A percentile compares a stretch with the other conserved stretches of the same genome.
Evolutionary conservation across 2,888 invertebrate species (phyloP).

Genomic region (Pollenia griseotomentosa): DNA sequence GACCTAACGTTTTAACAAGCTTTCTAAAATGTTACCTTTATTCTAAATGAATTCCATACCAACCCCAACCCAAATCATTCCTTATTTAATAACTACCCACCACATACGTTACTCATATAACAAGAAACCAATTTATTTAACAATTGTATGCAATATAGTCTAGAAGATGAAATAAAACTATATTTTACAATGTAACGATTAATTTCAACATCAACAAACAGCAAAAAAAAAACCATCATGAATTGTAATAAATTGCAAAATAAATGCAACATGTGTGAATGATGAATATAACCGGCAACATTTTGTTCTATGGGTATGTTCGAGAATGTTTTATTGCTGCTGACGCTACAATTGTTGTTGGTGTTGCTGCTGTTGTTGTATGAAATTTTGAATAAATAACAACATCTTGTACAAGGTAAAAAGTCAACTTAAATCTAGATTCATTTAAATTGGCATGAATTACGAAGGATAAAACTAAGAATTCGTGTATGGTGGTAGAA

Average conservation of each 20-base stretch:
- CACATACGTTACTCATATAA: neutral
- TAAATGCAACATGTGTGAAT: conserved; percentile 74
- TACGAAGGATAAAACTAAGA: conserved; percentile 56
- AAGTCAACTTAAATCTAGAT: conserved; percentile 74
- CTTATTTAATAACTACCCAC: no score
- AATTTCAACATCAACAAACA: conserved; percentile 56
- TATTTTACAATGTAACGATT: conserved; percentile 68
- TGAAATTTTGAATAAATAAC: conserved; percentile 65
- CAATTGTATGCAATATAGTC: conserved; percentile 30
- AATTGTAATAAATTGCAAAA: conserved; percentile 73
- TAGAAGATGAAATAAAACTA: conserved; percentile 42
- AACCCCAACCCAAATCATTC: no score
- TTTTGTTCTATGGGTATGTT: conserved; percentile 58
- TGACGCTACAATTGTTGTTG: neutral
- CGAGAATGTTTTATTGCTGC: conserved; percentile 34
- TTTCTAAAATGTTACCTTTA: no score
- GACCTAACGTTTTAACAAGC: no score
- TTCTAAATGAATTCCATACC: no score
- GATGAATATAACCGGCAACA: conserved; percentile 70
- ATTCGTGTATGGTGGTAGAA: neutral
- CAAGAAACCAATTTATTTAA: conserved; percentile 52
- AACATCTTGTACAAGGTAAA: conserved; percentile 72
- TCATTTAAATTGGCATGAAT: conserved; percentile 75
- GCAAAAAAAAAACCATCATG: conserved; percentile 12
- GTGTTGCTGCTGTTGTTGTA: conserved; percentile 19